Conservation (phyloP, 2,888 invertebrate species). For the Phania funesta region DNA sequence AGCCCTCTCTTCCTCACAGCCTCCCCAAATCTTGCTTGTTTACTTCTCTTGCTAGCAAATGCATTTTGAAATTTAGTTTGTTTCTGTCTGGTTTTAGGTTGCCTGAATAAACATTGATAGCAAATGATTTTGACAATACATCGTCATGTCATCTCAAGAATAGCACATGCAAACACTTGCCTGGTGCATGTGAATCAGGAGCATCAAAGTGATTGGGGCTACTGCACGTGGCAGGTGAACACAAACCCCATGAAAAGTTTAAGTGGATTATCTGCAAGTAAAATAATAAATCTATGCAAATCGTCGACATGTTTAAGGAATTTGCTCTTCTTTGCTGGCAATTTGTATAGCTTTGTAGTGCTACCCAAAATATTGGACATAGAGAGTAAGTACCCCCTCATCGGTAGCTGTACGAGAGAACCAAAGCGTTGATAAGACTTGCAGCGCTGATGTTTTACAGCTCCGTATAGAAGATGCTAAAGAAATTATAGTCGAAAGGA, state of each 20-base stretch:
- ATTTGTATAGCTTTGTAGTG: constrained; percentile 82
- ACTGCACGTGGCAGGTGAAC: constrained; percentile 85
- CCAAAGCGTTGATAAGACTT: constrained; percentile 95
- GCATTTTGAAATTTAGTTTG: background rate
- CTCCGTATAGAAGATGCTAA: constrained; percentile 94
- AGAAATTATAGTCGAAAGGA: constrained; percentile 90
- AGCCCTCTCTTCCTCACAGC: background rate
- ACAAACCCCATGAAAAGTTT: constrained; percentile 97
- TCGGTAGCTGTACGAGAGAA: constrained; percentile 95
- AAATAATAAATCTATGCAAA: constrained; percentile 32
- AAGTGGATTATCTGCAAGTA: constrained; percentile 96
- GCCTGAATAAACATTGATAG: constrained; percentile 97
- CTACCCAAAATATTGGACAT: constrained; percentile 96
- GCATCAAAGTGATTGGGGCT: constrained; percentile 94
- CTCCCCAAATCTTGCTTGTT: background rate
- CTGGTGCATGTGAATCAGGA: constrained; percentile 93
- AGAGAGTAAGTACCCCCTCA: constrained; percentile 93
- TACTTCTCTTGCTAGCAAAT: background rate
- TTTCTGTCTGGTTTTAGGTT: constrained; percentile 83
- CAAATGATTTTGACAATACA: constrained; percentile 97
- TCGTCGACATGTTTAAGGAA: background rate
- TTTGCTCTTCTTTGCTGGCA: background rate
- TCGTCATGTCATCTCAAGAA: constrained; percentile 93
- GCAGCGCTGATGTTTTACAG: constrained; percentile 94
- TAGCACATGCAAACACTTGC: constrained; percentile 96